Base-by-base conservation (phyloP, 1,140 invertebrate species). In the Archivesica marissinica region DNA sequence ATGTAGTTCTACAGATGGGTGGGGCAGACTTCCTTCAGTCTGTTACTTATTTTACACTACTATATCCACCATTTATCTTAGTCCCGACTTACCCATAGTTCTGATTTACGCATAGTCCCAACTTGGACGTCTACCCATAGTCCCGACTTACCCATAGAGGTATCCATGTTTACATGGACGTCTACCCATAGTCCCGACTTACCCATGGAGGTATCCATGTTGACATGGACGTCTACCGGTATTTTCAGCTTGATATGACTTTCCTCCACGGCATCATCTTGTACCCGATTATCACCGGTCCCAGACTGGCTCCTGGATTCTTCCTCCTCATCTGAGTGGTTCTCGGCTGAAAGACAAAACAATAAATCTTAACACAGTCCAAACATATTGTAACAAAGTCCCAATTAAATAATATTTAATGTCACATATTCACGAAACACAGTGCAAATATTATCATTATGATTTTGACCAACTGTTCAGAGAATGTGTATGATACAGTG, bases 161-260 rank as follows among this genome's bases (percentile, higher is more conserved):
- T 72, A 30, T 72, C 66, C 66, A 72, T 84, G 35, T 59, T 56
- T 2, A 39, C 44, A 59, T 86, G 84, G 17, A 82, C 64, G 52
- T 86, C 79, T 23, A 66, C 79, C 11, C 44, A 47, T 20, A 75
- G 64, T n/a, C 75, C 52, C 6, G 76, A 68, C 30, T 72, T 44
- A 72, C 66, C 66, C 30, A 72, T 38, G 15, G 66, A 72, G 1
- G 66, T 72, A 30, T 72, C 66, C 66, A 72, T 84, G 35, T 59
- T 56, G 11, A 39, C 44, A 59, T 86, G 84, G 17, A 82, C 64
- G 52, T 86, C 79, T 23, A 66, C 79, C 11, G 56, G 61, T 20
- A 75, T 76, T n/a, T 81, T 66, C 6, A 82, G 15, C 68, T 56
- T 81, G 0, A 23, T 25, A 33, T 61, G 47, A 25, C 25, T 28